Evolutionary conservation across 2,888 invertebrate species (phyloP).

Genomic region (Sylvicola fuscatus): DNA sequence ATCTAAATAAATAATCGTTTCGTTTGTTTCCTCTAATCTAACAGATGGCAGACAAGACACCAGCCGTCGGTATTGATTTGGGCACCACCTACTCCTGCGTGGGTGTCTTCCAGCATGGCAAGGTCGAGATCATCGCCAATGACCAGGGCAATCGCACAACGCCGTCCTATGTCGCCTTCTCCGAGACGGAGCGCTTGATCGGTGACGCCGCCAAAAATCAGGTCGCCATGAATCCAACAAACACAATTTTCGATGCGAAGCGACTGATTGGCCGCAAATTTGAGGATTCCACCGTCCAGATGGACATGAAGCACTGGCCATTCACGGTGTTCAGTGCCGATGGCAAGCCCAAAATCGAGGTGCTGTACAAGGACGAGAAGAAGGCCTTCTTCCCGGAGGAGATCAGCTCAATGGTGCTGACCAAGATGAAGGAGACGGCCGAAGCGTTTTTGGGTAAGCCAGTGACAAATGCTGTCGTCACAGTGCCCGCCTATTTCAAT

Average conservation of each 20-base stretch:
- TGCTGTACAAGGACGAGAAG: constrained; percentile 69
- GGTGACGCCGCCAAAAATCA: constrained; percentile 72
- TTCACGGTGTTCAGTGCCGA: constrained; percentile 67
- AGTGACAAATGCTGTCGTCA: constrained; percentile 72
- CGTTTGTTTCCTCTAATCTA: too few species aligned
- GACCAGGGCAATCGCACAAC: constrained; percentile 81
- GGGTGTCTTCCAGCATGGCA: constrained; percentile 81
- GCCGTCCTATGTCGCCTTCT: constrained; percentile 56
- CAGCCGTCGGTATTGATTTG: constrained; percentile 88
- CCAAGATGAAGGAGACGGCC: constrained; percentile 85
- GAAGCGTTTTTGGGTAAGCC: constrained; percentile 71
- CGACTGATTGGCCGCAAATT: constrained; percentile 84
- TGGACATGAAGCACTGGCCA: constrained; percentile 88
- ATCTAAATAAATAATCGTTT: too few species aligned
- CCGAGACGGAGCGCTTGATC: constrained; percentile 63
- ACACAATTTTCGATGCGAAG: constrained; percentile 85
- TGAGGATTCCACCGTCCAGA: constrained; percentile 75
- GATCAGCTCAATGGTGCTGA: constrained; percentile 80
- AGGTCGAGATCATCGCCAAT: constrained; percentile 78
- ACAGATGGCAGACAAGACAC: constrained; percentile 25
- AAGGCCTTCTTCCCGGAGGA: constrained; percentile 85
- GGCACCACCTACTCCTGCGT: constrained; percentile 92
- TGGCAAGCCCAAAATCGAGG: constrained; percentile 63
- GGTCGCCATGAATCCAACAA: constrained; percentile 72
- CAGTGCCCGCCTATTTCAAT: constrained; percentile 96